These are phyloP conservation scores for Athetis lepigone DNA, from an alignment of 2,888 invertebrate genomes.

Conservation along the genomic window DNA sequence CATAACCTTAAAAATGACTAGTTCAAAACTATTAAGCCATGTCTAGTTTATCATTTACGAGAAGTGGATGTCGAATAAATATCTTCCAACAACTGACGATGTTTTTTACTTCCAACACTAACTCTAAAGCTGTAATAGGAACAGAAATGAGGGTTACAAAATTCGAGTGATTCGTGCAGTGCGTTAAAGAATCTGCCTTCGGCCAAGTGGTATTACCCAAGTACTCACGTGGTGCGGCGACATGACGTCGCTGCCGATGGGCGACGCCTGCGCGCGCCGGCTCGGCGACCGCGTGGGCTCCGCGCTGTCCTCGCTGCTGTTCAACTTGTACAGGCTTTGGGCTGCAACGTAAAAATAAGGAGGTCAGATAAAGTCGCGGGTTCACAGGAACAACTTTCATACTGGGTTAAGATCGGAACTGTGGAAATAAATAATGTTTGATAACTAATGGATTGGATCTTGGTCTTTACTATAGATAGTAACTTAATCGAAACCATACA, in stretches of 20 bases:
- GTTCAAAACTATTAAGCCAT: too few relatives aligned
- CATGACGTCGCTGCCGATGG: conserved; percentile 86
- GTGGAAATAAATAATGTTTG: neutral
- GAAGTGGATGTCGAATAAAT: neutral
- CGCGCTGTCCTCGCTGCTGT: conserved; percentile 81
- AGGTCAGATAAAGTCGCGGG: conserved; percentile 20
- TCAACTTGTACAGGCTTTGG: conserved; percentile 88
- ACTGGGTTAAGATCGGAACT: conserved; percentile 27
- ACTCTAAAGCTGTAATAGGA: neutral
- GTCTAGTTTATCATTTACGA: too few relatives aligned
- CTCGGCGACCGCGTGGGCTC: conserved; percentile 85
- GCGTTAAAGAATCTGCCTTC: conserved; percentile 24
- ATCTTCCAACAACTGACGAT: neutral
- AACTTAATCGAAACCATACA: neutral
- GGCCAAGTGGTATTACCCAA: conserved; percentile 26
- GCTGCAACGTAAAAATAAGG: conserved; percentile 74
- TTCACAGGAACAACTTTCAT: neutral
- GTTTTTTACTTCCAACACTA: neutral
- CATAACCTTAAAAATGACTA: too few relatives aligned
- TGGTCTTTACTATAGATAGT: neutral
- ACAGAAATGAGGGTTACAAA: neutral
- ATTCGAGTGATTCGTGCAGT: neutral
- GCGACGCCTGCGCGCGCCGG: conserved; percentile 82
- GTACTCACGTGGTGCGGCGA: conserved; percentile 85
- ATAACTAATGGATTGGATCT: neutral